Evolutionary conservation across 2,797 vertebrate species (phyloP).

Genomic region (Trematomus bernacchii): DNA sequence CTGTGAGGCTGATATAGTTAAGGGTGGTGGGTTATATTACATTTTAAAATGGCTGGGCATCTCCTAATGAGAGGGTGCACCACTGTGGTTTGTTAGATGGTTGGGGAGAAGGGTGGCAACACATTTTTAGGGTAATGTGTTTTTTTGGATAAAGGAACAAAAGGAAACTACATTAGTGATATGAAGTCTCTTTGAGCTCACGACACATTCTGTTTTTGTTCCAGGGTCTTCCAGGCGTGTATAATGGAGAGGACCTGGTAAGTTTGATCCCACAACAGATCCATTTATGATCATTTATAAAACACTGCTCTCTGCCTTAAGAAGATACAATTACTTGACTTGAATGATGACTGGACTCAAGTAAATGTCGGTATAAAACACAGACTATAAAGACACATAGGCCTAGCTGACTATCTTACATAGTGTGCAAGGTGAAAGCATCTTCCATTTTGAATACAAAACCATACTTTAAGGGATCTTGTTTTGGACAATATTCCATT

Average conservation of each 20-base stretch:
- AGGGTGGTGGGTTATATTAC: background rate
- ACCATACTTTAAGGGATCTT: background rate
- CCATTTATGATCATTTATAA: background rate
- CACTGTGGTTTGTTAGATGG: background rate
- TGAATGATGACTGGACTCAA: background rate
- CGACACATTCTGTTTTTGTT: background rate
- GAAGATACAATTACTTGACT: background rate
- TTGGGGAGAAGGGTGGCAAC: background rate
- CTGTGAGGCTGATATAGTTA: background rate
- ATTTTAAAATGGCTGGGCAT: background rate
- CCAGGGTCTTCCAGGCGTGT: slow-evolving; percentile 83
- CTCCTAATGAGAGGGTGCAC: background rate
- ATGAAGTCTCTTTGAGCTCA: background rate
- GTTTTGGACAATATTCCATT: background rate
- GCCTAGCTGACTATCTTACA: background rate
- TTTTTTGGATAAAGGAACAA: too few relatives aligned
- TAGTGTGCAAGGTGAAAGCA: background rate
- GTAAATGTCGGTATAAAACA: background rate
- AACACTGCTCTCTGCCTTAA: background rate
- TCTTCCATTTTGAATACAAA: background rate
- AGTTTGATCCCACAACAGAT: slow-evolving; percentile 49
- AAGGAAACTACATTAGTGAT: too few relatives aligned
- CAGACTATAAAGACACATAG: background rate
- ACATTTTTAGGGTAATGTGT: too few relatives aligned
- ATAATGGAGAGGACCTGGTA: slow-evolving; percentile 85